Base-by-base conservation (phyloP, 2,113 vertebrate species). In the Alces alces region DNA sequence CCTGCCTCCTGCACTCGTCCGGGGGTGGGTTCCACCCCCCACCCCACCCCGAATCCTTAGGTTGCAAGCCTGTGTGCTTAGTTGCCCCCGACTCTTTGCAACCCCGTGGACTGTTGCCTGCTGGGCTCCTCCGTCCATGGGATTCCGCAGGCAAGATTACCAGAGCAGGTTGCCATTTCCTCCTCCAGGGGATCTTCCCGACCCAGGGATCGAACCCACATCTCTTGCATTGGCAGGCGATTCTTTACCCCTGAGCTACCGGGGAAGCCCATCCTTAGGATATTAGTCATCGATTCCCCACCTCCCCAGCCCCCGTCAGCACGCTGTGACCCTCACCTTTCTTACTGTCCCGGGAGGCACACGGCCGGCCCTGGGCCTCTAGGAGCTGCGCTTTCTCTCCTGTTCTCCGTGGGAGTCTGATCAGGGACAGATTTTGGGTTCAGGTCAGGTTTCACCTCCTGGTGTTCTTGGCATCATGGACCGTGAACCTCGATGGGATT, bases 311-410 rank as follows among this genome's bases (percentile, higher is more conserved):
- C n/a, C 3, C 60, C 5, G 0, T 16, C 28, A 12, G 33, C 17
- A 5, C 2, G 5, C 25, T 27, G 1, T 10, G 64, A 27, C 0
- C 2, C 19, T 23, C 25, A 7, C 61, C 19, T 45, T 33, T 7
- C 4, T 70, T 43, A 43, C 54, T 23, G 6, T 54, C 76, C 17
- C 14, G 1, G n/a, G 25, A 27, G 89, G 57, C 27, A 21, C 30
- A 28, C 0, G 0, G 82, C 54, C 79, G 1, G 9, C 25, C 14
- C 23, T 1, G 23, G 73, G 14, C 54, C 0, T 10, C 82, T 7
- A 11, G 54, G 23, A 27, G 1, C 21, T 43, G 36, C 8, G 2
- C 23, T 39, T 60, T 47, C 45, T 50, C 12, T 66, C 14, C 23
- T 2, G 13, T 14, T 8, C 73, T 16, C 16, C 25, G 43, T 2